Conservation (phyloP, 1,140 invertebrate species). For the Zaprionus ornatus region DNA sequence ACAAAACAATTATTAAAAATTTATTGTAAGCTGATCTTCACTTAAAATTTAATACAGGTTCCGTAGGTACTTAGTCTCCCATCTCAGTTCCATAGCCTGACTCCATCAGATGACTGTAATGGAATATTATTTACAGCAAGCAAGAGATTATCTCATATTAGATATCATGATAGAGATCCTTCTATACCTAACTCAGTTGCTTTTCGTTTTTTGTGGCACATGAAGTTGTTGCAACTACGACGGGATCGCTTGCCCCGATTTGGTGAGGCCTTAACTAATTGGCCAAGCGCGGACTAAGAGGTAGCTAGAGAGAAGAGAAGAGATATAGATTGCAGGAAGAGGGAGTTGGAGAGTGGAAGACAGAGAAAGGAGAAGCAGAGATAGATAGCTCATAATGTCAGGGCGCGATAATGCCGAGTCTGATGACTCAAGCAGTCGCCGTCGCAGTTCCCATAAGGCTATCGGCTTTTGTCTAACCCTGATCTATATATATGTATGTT, state of each 20-base stretch:
- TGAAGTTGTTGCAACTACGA: background rate
- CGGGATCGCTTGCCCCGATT: background rate
- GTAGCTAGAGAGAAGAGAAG: no score
- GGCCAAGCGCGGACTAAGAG: background rate
- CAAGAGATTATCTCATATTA: background rate
- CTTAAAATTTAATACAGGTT: no score
- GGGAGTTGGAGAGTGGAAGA: background rate
- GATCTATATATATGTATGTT: slow-evolving; percentile 55
- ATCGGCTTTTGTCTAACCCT: slow-evolving; percentile 66
- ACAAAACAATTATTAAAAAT: no score
- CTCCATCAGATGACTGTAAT: no score
- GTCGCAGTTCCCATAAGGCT: slow-evolving; percentile 35
- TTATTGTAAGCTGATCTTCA: no score
- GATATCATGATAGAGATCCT: background rate
- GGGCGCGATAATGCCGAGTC: slow-evolving; percentile 38
- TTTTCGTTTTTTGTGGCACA: background rate
- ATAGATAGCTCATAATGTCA: slow-evolving; percentile 45
- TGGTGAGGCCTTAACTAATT: slow-evolving; percentile 37
- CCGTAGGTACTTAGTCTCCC: no score
- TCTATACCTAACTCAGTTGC: background rate
- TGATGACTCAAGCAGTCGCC: slow-evolving; percentile 49
- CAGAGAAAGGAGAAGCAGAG: background rate
- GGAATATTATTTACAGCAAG: background rate
- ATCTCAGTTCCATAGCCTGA: background rate
- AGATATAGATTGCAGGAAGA: background rate